A percentile compares a stretch with the other conserved stretches of the same genome.
Conservation (phyloP, 2,113 vertebrate species). For the Mus musculus region DNA sequence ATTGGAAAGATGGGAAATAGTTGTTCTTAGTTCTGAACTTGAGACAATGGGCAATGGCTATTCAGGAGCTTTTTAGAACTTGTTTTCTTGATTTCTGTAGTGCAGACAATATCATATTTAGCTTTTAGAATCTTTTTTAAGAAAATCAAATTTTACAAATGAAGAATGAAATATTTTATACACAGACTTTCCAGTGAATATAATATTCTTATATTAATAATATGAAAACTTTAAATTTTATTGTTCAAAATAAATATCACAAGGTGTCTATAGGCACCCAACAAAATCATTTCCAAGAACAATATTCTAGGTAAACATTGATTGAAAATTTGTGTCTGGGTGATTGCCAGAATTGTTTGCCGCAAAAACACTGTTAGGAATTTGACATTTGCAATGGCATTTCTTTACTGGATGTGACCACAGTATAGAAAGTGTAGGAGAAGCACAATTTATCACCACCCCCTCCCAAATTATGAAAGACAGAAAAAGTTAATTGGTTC, state of each 20-base stretch:
- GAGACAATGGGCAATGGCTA: background rate
- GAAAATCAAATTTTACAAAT: background rate
- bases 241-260: background rate
- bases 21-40: background rate
- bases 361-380: background rate
- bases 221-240: background rate
- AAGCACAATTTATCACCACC: background rate
- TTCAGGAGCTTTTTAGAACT: background rate
- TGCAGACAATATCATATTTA: background rate
- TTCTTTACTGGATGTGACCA: background rate
- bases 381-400: background rate
- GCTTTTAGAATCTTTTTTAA: background rate
- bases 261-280: background rate
- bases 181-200: background rate
- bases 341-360: background rate
- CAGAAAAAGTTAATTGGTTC: background rate
- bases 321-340: background rate
- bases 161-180: background rate
- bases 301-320: background rate
- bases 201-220: background rate
- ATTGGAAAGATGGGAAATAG: background rate
- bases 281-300: background rate
- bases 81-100: constrained; percentile 8
- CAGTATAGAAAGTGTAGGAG: background rate
- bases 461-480: background rate